Evolutionary conservation across 53 echinoderm and acorn worm genomes (phyloP).

Genomic region (Holothuria scabra): DNA sequence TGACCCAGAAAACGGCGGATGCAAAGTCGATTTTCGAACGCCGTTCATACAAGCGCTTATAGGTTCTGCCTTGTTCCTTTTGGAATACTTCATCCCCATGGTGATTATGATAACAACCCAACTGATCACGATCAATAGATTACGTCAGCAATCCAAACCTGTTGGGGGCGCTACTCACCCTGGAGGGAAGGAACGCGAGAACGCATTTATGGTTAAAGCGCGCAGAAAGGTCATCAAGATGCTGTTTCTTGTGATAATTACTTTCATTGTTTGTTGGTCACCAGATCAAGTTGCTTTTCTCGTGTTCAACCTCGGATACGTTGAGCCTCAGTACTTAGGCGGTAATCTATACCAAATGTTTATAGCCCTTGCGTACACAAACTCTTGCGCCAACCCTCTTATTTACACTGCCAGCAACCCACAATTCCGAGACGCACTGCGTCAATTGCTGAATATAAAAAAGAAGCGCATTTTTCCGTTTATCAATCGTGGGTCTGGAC

Average conservation of each 20-base stretch:
- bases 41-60: conserved; percentile 54
- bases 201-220: conserved; percentile 43
- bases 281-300: conserved; percentile 61
- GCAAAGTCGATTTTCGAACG: conserved; percentile 65
- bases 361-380: conserved; percentile 53
- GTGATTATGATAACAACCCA: conserved; percentile 81
- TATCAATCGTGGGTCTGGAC: not conserved
- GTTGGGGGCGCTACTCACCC: conserved; percentile 1
- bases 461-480: conserved; percentile 28
- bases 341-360: conserved; percentile 50
- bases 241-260: conserved; percentile 52
- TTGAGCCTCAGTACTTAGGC: conserved; percentile 42
- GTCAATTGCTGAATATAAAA: not conserved
- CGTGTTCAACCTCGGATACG: conserved; percentile 55
- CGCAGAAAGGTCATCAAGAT: conserved; percentile 56
- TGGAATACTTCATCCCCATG: conserved; percentile 74
- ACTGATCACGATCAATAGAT: conserved; percentile 62
- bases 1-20: conserved; percentile 34
- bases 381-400: conserved; percentile 62
- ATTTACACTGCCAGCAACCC: conserved; percentile 61
- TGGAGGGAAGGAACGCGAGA: conserved; percentile 8
- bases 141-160: conserved; percentile 56
- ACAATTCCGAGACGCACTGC: conserved; percentile 51
- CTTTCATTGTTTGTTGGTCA: conserved; percentile 63
- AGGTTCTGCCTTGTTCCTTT: conserved; percentile 68